A percentile compares a stretch with the other conserved stretches of the same genome.
Evolutionary conservation across 2,797 vertebrate genomes (phyloP).

Genomic region (Anniella stebbinsi): DNA sequence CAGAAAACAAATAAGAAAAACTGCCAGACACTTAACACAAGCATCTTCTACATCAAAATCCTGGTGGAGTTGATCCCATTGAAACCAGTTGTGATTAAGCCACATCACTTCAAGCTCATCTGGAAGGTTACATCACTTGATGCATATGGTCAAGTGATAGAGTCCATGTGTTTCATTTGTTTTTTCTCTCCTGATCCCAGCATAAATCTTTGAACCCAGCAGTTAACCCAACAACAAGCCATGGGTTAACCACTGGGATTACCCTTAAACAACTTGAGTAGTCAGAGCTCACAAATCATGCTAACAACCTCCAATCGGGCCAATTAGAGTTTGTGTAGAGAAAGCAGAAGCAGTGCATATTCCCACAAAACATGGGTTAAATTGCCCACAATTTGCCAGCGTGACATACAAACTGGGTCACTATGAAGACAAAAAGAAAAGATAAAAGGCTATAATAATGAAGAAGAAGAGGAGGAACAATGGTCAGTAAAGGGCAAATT

Average conservation of each 20-base stretch:
- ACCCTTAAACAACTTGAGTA: too few species aligned
- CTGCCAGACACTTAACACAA: neutral
- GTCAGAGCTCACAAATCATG: too few species aligned
- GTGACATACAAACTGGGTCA: too few species aligned
- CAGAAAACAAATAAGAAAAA: neutral
- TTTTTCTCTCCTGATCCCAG: neutral
- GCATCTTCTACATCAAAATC: neutral
- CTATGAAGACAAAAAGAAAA: neutral
- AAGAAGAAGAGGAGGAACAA: neutral
- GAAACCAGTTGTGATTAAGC: neutral
- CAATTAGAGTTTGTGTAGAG: too few species aligned
- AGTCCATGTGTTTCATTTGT: neutral
- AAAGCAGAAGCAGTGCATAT: too few species aligned
- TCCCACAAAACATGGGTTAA: too few species aligned
- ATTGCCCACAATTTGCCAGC: neutral
- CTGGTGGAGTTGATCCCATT: neutral
- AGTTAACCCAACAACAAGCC: too few species aligned
- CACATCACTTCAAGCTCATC: too few species aligned
- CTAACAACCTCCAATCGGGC: too few species aligned
- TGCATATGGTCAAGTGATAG: neutral
- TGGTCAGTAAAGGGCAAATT: neutral
- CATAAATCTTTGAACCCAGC: neutral
- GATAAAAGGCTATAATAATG: neutral
- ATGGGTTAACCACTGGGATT: too few species aligned
- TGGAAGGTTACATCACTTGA: neutral